Conservation (phyloP, 2,113 vertebrate genomes). For the Chitala chitala region DNA sequence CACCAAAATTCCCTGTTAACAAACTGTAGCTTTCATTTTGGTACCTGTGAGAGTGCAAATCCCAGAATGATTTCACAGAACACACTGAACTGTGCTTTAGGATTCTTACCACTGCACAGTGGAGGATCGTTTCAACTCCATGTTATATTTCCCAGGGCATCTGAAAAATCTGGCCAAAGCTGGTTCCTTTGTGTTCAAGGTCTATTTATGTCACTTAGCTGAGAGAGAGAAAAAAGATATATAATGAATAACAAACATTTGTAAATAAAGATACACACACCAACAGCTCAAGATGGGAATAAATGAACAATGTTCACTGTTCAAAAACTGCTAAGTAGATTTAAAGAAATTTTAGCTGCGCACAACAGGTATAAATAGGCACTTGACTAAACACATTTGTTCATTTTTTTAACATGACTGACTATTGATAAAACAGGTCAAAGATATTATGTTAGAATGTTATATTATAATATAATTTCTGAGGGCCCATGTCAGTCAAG, state of each 20-base stretch:
- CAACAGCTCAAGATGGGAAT: not conserved
- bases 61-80: conserved; percentile 49
- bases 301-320: too few species aligned
- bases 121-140: conserved; percentile 48
- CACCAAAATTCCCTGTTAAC: conserved; percentile 40
- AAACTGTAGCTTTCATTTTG: conserved; percentile 40
- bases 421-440: too few species aligned
- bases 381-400: too few species aligned
- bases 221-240: conserved; percentile 38
- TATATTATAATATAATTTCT: too few species aligned
- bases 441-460: too few species aligned
- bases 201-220: conserved; percentile 47
- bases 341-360: too few species aligned
- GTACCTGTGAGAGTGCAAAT: conserved; percentile 42
- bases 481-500: too few species aligned
- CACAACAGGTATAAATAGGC: too few species aligned
- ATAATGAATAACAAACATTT: not conserved
- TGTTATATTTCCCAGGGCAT: not conserved
- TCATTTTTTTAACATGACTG: too few species aligned
- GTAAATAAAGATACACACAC: not conserved
- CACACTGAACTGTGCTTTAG: conserved; percentile 32
- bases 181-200: conserved; percentile 48
- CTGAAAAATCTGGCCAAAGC: conserved; percentile 5
- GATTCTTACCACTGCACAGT: conserved; percentile 39
- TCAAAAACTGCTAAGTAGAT: too few species aligned